phyloP scores from a whole-genome alignment of 2,888 invertebrate genomes.

The Andrena minutula region DNA sequence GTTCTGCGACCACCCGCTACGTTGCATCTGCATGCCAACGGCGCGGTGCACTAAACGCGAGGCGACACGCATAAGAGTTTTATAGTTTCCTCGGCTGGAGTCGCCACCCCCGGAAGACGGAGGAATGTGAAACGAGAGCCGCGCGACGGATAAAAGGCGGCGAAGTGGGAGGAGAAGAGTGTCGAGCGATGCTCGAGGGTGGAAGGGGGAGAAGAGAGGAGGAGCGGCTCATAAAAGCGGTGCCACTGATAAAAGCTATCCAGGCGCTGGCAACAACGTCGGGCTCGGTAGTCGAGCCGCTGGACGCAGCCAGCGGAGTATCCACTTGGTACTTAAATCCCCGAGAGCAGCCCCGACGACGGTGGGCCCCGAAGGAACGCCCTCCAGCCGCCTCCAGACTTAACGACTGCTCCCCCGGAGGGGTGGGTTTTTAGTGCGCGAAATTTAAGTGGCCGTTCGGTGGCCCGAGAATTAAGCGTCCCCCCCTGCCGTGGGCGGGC shows the following conservation, averaged over 20 bases:
- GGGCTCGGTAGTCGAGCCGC: conserved; percentile 36
- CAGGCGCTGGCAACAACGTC: conserved; percentile 47
- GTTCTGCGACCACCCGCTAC: conserved; percentile 3
- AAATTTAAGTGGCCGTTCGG: conserved; percentile 71
- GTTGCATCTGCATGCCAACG: not conserved
- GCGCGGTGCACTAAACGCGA: conserved; percentile 6
- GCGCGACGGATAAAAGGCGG: conserved; percentile 12
- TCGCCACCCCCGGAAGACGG: not conserved
- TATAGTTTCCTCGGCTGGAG: conserved; percentile 5
- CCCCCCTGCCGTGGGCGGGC: not conserved
- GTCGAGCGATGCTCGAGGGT: not conserved
- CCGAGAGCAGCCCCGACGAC: conserved; percentile 42
- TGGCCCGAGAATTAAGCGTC: conserved; percentile 69
- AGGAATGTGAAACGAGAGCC: conserved; percentile 16
- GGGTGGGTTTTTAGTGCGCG: conserved; percentile 64
- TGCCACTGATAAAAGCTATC: conserved; percentile 79
- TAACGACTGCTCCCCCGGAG: conserved; percentile 64
- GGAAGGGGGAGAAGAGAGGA: conserved; percentile 26
- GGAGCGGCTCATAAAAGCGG: conserved; percentile 77
- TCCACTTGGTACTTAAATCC: conserved; percentile 62
- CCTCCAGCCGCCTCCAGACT: conserved; percentile 47
- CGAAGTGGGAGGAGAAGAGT: not conserved
- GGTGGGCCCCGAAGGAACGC: conserved; percentile 33
- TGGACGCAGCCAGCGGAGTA: conserved; percentile 39
- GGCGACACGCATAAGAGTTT: conserved; percentile 42